These are phyloP conservation scores for Dipodomys merriami DNA, from an alignment of 2,113 vertebrate species.

Conservation along the genomic window DNA sequence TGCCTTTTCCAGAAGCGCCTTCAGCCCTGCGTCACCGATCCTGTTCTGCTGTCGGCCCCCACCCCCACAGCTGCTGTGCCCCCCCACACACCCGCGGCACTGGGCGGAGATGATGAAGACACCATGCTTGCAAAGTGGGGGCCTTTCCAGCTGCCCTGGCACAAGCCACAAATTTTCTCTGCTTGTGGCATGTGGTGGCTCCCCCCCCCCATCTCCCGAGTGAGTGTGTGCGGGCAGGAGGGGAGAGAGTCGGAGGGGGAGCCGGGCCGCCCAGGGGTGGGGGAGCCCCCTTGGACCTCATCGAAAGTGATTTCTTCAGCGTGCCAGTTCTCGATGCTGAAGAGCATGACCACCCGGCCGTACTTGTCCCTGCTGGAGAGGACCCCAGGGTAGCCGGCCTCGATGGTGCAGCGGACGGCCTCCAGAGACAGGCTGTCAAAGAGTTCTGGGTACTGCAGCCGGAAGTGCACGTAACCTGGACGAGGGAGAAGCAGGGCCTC, in stretches of 20 bases:
- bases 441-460: constrained; percentile 96
- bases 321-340: constrained; percentile 99
- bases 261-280: too few species aligned
- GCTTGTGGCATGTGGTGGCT: background rate
- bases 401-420: constrained; percentile 95
- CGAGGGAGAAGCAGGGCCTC: background rate
- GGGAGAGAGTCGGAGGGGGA: background rate
- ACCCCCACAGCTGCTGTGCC: background rate
- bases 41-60: background rate
- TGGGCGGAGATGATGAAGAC: background rate
- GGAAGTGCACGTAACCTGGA: constrained; percentile 95
- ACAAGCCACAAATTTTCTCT: background rate
- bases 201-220: background rate
- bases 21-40: background rate
- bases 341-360: constrained; percentile 95
- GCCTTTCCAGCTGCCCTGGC: background rate
- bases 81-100: accelerated
- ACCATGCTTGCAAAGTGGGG: background rate
- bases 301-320: constrained; percentile 98
- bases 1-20: background rate
- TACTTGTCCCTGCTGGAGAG: constrained; percentile 93
- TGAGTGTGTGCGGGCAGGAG: accelerated
- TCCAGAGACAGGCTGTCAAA: constrained; percentile 94
- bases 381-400: constrained; percentile 96
- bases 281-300: constrained; percentile 87